Percentiles rank a stretch among this genome's conserved stretches.
Evolutionary conservation across 2,888 invertebrate genomes (phyloP).

Genomic region (Dermolepida albohirtum): DNA sequence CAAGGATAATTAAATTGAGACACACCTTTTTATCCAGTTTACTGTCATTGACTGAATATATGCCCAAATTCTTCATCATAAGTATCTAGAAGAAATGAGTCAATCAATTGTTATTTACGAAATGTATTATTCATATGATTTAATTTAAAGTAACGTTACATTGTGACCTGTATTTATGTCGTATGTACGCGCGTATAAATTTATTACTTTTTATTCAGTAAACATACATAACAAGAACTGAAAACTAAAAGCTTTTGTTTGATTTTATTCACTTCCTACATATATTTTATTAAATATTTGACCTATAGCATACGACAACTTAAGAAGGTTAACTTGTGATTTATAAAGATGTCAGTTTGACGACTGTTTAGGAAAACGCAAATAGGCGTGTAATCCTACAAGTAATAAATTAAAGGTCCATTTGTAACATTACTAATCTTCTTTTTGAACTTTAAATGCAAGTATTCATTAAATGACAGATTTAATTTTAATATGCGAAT

Average conservation of each 20-base stretch:
- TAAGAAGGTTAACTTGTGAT: too few relatives aligned
- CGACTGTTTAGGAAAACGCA: too few relatives aligned
- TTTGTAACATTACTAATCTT: too few relatives aligned
- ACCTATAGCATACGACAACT: too few relatives aligned
- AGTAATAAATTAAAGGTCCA: too few relatives aligned
- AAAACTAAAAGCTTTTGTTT: neutral
- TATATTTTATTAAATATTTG: neutral
- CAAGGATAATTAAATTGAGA: slow-evolving; percentile 11
- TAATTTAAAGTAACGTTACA: slow-evolving; percentile 30
- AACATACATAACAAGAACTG: neutral
- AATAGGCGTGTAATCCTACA: too few relatives aligned
- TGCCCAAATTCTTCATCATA: slow-evolving; percentile 9
- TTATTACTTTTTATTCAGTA: slow-evolving; percentile 5
- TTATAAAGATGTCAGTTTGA: too few relatives aligned
- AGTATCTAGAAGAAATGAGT: slow-evolving; percentile 6
- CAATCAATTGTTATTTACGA: slow-evolving; percentile 32
- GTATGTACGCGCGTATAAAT: neutral
- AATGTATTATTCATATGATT: slow-evolving; percentile 31
- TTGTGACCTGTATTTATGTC: slow-evolving; percentile 16
- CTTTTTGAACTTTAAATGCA: too few relatives aligned
- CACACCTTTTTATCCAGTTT: slow-evolving; percentile 14
- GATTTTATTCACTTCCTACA: slow-evolving; percentile 8
- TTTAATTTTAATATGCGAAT: too few relatives aligned
- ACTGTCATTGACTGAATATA: slow-evolving; percentile 8
- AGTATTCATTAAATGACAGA: too few relatives aligned